Percentiles rank a stretch among this genome's conserved stretches.
These are phyloP conservation scores for Eucera pruinosa DNA, from an alignment of 2,888 invertebrate genomes.

Conservation along the genomic window DNA sequence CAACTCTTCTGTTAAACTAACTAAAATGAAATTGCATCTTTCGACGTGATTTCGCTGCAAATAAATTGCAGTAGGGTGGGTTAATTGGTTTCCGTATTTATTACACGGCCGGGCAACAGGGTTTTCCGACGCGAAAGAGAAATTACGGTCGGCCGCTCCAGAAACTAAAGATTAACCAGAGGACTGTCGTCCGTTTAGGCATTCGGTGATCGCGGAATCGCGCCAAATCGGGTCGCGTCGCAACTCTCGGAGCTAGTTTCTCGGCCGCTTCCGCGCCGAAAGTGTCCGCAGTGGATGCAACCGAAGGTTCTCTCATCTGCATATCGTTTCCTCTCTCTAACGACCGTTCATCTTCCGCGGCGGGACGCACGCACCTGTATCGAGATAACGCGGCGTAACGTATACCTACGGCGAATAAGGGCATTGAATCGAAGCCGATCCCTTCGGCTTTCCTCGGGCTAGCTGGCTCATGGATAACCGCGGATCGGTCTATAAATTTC, in stretches of 20 bases:
- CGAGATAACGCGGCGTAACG: constrained; percentile 69
- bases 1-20: no score
- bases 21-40: no score
- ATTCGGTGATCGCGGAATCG: constrained; percentile 22
- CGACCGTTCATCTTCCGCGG: constrained; percentile 70
- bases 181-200: constrained; percentile 18
- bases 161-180: background rate
- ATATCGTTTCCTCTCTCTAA: constrained; percentile 70
- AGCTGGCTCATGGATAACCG: constrained; percentile 43
- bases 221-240: constrained; percentile 56
- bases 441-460: constrained; percentile 56
- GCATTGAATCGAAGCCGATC: constrained; percentile 72
- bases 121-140: background rate
- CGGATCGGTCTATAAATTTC: constrained; percentile 69
- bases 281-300: constrained; percentile 30
- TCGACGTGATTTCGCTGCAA: no score
- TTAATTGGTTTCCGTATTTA: constrained; percentile 17
- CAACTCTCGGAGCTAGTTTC: constrained; percentile 3
- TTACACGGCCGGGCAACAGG: background rate
- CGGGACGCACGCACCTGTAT: constrained; percentile 70
- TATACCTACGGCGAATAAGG: constrained; percentile 70
- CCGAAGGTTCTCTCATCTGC: constrained; percentile 61
- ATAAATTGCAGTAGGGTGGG: no score
- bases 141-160: background rate
- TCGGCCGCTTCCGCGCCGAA: constrained; percentile 44